These are phyloP conservation scores for Leucoraja erinaceus DNA, from an alignment of 2,113 vertebrate genomes.

Conservation along the genomic window DNA sequence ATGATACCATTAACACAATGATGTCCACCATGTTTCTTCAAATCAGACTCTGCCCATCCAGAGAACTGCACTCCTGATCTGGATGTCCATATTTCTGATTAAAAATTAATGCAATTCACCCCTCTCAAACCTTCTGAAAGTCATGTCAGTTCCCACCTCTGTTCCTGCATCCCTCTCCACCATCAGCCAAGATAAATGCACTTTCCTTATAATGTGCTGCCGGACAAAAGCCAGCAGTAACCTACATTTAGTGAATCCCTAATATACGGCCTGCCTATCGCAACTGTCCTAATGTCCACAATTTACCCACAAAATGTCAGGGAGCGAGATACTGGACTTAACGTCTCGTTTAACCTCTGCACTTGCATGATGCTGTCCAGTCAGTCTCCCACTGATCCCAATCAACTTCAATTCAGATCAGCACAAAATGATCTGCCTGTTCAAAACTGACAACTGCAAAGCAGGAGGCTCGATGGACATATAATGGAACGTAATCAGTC, in stretches of 20 bases:
- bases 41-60: not conserved
- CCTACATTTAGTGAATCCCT: not conserved
- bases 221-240: not conserved
- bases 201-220: not conserved
- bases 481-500: constrained; percentile 14
- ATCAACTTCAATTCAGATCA: not conserved
- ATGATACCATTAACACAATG: not conserved
- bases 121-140: not conserved
- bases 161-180: no score
- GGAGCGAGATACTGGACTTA: not conserved
- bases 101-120: not conserved
- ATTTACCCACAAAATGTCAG: not conserved
- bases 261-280: not conserved
- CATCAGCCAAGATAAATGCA: not conserved
- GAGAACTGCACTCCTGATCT: not conserved
- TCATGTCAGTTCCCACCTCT: not conserved
- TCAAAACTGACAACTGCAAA: constrained; percentile 17
- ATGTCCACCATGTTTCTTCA: not conserved
- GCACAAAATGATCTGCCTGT: not conserved
- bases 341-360: not conserved
- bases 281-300: not conserved
- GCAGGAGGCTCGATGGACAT: not conserved
- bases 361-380: not conserved
- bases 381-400: not conserved
- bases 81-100: not conserved